Evolutionary conservation across 2,797 vertebrate genomes (phyloP).

Genomic region (Phoebastria nigripes): DNA sequence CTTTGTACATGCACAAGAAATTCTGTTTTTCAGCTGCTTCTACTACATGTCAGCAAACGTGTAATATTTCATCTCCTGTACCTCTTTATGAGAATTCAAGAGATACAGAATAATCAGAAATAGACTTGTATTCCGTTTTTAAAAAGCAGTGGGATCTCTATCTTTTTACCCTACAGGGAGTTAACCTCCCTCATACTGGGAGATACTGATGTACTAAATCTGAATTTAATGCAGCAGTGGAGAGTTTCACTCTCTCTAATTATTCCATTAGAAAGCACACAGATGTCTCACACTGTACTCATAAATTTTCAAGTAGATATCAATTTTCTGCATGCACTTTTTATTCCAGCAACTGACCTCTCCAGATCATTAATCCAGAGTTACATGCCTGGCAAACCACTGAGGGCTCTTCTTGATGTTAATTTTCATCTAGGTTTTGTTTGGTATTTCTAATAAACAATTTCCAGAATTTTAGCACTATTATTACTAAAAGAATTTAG

Average conservation of each 20-base stretch:
- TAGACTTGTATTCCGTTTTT: neutral
- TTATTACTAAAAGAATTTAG: neutral
- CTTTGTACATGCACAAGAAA: neutral
- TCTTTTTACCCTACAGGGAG: neutral
- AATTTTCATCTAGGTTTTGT: neutral
- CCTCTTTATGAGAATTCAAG: neutral
- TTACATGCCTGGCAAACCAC: neutral
- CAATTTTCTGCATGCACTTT: constrained; percentile 37
- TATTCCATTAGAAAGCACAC: constrained; percentile 48
- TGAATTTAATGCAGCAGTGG: constrained; percentile 39
- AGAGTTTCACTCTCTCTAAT: constrained; percentile 37
- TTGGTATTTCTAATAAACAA: neutral
- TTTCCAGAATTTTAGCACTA: neutral
- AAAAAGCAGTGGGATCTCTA: neutral
- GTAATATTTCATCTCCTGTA: neutral
- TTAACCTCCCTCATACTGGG: neutral
- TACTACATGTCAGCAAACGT: neutral
- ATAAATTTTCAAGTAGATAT: constrained; percentile 54
- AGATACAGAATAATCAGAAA: neutral
- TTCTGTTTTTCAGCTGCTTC: neutral
- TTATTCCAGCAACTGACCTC: constrained; percentile 45
- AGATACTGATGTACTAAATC: constrained; percentile 17
- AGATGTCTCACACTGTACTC: constrained; percentile 44
- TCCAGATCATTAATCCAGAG: constrained; percentile 4
- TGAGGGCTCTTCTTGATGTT: neutral